Conservation (phyloP, 1,140 invertebrate genomes). For the Atta colombica region DNA sequence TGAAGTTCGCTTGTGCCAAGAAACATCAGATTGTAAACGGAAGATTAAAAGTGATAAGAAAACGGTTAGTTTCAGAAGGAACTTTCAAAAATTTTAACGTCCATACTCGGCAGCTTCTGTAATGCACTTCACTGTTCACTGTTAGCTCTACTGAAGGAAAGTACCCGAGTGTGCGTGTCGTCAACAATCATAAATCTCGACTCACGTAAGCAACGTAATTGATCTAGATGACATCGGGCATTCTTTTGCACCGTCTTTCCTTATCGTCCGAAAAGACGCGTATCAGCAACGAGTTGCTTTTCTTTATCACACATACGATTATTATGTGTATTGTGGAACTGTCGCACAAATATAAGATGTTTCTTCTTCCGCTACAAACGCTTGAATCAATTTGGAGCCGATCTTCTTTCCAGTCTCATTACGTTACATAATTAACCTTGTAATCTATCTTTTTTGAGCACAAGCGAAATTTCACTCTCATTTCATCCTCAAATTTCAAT, state of each 20-base stretch:
- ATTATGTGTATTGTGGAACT: neutral
- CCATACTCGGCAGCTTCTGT: too few species aligned
- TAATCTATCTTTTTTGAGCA: too few species aligned
- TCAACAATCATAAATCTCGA: conserved; percentile 35
- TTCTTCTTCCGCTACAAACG: neutral
- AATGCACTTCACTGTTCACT: too few species aligned
- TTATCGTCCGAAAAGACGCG: conserved; percentile 6
- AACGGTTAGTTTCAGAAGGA: too few species aligned
- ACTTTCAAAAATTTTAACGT: too few species aligned
- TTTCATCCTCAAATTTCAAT: too few species aligned
- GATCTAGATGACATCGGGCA: conserved; percentile 24
- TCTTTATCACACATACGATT: neutral
- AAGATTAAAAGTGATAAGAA: too few species aligned
- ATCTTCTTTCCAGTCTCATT: neutral
- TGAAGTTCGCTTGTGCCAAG: too few species aligned
- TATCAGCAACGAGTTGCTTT: neutral
- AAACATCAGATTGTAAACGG: too few species aligned
- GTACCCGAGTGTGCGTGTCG: neutral
- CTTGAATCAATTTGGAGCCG: neutral
- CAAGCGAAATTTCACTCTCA: too few species aligned
- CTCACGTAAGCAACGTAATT: conserved; percentile 40
- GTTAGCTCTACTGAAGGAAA: too few species aligned
- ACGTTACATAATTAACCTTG: too few species aligned
- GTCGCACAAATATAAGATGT: neutral
- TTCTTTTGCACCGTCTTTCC: conserved; percentile 17